These are phyloP conservation scores for Aporophyla nigra DNA, from an alignment of 2,888 invertebrate genomes.

Conservation along the genomic window DNA sequence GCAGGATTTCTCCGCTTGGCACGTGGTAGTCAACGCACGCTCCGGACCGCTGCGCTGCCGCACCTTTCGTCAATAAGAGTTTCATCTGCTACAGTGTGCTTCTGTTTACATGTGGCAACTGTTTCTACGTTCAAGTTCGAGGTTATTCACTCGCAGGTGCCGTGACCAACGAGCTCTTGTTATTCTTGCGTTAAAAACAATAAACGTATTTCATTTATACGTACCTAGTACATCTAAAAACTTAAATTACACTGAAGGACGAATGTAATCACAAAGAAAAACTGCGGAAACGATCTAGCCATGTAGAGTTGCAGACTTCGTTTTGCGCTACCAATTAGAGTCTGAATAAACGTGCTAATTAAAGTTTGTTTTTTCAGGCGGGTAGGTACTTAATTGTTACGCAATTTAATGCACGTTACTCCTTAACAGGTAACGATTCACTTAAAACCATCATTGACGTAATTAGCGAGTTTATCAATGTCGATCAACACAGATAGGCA, in stretches of 20 bases:
- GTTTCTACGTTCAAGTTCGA: constrained; percentile 86
- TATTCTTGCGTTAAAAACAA: constrained; percentile 48
- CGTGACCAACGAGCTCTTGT: constrained; percentile 52
- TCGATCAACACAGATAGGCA: constrained; percentile 33
- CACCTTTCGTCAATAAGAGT: constrained; percentile 81
- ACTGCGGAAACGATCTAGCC: constrained; percentile 63
- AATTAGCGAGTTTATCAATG: constrained; percentile 50
- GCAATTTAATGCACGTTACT: constrained; percentile 71
- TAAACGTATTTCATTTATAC: constrained; percentile 29
- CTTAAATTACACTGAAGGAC: constrained; percentile 62
- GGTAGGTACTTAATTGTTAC: constrained; percentile 76
- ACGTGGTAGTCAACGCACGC: constrained; percentile 77
- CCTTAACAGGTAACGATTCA: constrained; percentile 60
- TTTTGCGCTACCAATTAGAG: constrained; percentile 72
- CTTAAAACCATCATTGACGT: constrained; percentile 28
- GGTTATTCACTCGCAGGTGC: constrained; percentile 79
- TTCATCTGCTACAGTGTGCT: constrained; percentile 80
- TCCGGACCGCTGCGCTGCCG: constrained; percentile 74
- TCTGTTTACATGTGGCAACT: constrained; percentile 84
- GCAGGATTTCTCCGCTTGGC: constrained; percentile 80
- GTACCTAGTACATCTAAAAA: constrained; percentile 27
- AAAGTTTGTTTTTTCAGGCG: constrained; percentile 78
- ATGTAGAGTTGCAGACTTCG: constrained; percentile 52
- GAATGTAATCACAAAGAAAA: constrained; percentile 60
- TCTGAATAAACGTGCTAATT: constrained; percentile 72